Evolutionary conservation across 2,797 vertebrate species (phyloP).

Genomic region (Poeciliopsis presidionis): DNA sequence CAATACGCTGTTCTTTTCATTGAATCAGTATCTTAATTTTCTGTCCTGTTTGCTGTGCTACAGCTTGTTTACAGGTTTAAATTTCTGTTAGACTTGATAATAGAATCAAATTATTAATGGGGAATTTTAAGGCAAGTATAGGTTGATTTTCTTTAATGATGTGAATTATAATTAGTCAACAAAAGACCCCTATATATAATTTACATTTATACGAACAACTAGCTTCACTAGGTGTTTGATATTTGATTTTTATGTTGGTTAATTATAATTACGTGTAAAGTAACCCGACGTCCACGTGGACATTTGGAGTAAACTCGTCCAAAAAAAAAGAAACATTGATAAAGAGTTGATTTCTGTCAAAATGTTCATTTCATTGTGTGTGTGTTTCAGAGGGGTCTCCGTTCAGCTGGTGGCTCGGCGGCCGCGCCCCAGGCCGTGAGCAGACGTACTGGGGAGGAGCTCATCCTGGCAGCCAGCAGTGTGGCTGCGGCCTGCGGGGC

Average conservation of each 20-base stretch:
- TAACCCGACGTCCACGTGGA: neutral
- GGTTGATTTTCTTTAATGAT: neutral
- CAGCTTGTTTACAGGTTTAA: neutral
- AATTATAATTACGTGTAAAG: neutral
- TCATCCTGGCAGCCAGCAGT: conserved; percentile 84
- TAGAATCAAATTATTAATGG: neutral
- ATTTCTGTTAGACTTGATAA: neutral
- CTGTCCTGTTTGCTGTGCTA: neutral
- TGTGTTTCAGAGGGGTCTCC: conserved; percentile 84
- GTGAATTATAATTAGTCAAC: neutral
- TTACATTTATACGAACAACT: neutral
- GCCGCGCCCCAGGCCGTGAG: conserved; percentile 81
- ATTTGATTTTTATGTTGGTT: neutral
- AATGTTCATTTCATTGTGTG: neutral
- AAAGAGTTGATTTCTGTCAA: neutral
- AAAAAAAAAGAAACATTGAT: neutral
- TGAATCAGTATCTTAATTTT: neutral
- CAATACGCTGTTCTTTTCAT: neutral
- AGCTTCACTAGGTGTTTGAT: neutral
- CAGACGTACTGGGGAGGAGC: conserved; percentile 93
- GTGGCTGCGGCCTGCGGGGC: conserved; percentile 87
- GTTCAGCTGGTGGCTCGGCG: conserved; percentile 92
- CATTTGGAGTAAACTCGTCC: neutral
- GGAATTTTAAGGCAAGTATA: neutral
- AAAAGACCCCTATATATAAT: neutral